phyloP scores from a whole-genome alignment of 2,888 invertebrate species.

The Orchesellides sinensis region DNA sequence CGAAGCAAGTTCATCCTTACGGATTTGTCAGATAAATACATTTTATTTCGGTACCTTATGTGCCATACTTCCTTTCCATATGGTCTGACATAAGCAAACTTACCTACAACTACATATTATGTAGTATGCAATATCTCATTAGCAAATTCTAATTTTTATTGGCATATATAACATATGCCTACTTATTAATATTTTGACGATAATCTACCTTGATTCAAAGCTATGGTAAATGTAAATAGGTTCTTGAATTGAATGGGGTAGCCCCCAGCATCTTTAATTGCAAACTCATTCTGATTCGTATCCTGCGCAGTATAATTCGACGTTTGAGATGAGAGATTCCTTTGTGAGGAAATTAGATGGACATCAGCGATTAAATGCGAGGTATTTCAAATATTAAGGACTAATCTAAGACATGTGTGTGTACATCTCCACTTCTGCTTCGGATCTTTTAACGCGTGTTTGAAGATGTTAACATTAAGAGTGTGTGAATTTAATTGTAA shows the following conservation, averaged over 20 bases:
- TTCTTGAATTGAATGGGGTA: neutral
- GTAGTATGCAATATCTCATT: neutral
- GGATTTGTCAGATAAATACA: neutral
- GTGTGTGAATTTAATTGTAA: no score
- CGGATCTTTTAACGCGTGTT: no score
- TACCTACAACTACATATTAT: neutral
- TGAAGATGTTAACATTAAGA: neutral
- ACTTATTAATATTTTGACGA: no score
- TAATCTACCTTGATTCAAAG: no score
- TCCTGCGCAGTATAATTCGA: neutral
- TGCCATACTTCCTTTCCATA: neutral
- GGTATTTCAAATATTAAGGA: neutral
- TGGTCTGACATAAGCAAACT: neutral
- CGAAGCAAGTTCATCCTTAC: constrained; percentile 1
- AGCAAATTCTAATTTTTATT: neutral
- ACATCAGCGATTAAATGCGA: constrained; percentile 12
- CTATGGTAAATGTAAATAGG: no score
- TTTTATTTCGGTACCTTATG: neutral
- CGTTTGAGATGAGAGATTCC: neutral
- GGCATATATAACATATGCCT: no score
- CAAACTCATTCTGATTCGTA: constrained; percentile 7
- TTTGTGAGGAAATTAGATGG: constrained; percentile 16
- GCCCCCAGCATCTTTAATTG: constrained; percentile 3
- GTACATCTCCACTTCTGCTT: no score
- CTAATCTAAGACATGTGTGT: no score